A percentile compares a stretch with the other conserved stretches of the same genome.
Conservation (phyloP, 2,888 invertebrate species). For the Hypena proboscidalis region DNA sequence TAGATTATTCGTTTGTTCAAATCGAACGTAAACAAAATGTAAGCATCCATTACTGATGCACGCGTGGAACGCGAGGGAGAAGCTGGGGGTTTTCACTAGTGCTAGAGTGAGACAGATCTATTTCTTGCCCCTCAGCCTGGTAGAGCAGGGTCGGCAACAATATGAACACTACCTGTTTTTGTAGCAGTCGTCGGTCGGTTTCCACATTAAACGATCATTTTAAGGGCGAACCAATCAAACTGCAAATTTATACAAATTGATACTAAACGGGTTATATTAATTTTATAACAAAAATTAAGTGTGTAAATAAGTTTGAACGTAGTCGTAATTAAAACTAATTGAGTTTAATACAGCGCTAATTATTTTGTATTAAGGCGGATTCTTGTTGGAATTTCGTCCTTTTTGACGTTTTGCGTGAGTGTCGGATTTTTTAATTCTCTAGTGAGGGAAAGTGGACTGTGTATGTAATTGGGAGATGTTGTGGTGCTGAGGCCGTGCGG, state of each 20-base stretch:
- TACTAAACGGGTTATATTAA: constrained; percentile 85
- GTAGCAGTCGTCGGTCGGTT: constrained; percentile 80
- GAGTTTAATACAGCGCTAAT: constrained; percentile 81
- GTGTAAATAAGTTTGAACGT: constrained; percentile 84
- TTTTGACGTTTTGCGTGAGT: constrained; percentile 62
- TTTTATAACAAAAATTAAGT: constrained; percentile 86
- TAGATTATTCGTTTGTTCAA: constrained; percentile 85
- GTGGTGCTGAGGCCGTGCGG: constrained; percentile 6
- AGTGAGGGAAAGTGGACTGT: constrained; percentile 34
- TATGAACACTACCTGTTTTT: constrained; percentile 73
- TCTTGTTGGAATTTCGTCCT: constrained; percentile 72
- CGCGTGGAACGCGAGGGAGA: constrained; percentile 51
- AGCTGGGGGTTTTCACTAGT: constrained; percentile 25
- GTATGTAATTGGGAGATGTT: constrained; percentile 22
- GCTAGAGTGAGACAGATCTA: constrained; percentile 58
- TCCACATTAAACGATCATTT: constrained; percentile 84
- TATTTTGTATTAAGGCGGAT: constrained; percentile 78
- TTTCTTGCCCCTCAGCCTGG: constrained; percentile 40
- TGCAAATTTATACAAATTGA: constrained; percentile 85
- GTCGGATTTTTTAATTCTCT: constrained; percentile 45
- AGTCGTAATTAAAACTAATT: constrained; percentile 83
- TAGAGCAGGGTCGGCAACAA: constrained; percentile 44
- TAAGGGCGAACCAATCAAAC: constrained; percentile 84
- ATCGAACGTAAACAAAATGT: constrained; percentile 84
- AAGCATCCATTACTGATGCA: constrained; percentile 80